Base-by-base conservation (phyloP, 2,797 vertebrate genomes). In the Petrocephalus sullivani region DNA sequence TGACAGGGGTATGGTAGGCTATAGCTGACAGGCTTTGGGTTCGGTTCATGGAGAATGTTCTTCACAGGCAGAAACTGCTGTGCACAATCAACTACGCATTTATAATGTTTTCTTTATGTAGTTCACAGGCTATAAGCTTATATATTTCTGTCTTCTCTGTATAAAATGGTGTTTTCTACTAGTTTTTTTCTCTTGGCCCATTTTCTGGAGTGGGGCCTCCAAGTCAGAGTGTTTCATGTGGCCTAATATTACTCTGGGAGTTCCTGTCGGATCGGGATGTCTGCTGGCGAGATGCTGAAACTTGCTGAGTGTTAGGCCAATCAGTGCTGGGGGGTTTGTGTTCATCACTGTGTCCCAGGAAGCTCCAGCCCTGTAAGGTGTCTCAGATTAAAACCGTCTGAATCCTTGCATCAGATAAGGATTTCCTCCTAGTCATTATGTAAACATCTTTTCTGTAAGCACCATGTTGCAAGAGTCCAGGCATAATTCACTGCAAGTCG, bases 401-500 rank as follows among this genome's bases (percentile, higher is more conserved):
- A 12, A 19, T 78, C 92, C 88, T 88, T 78, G 89, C 91, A 93
- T 94, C 91, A 91, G 91, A 94, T 93, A 92, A 91, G 91, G 88
- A 90, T 93, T 93, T 92, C 92, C 92, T 91, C 92, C 90, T 90
- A 88, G 87, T 92, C 83, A 90, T 93, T 93, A 90, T 92, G 91
- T 92, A 93, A 94, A 94, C 92, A 94, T 94, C 92, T 58, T 91
- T 92, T 93, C 88, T 85, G 91, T 92, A 94, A 94, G 93, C 91
- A 92, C 93, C 89, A 91, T 94, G 92, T 93, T 94, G 93, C 93
- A 92, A 94, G 92, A 90, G 90, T 92, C 91, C 90, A 91, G 91
- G 91, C 89, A 64, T 87, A 90, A 92, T 91, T 91, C 91, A 92
- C 92, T 91, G 87, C 56, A 89, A 88, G 91, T 89, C 49, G 16